Base-by-base conservation (phyloP, 1,140 invertebrate species). In the Drosophila sp. region DNA sequence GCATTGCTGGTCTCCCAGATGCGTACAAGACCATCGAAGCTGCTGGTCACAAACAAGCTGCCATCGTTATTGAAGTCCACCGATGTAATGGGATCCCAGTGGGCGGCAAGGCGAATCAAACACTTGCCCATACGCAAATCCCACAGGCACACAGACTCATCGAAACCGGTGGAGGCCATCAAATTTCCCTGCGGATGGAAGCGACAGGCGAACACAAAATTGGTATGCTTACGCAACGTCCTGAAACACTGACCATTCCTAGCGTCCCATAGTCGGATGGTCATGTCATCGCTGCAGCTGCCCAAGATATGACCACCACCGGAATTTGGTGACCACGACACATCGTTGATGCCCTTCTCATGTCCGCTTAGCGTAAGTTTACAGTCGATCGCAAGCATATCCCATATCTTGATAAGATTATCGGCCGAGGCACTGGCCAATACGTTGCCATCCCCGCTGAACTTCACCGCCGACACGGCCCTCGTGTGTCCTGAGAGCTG, bases 1-100 rank as follows among this genome's bases (percentile, higher is more conserved):
- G 65, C 54, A 41, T 61, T 80, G 25, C 66, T 44, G 0, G 84
- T 65, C 35, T 83, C 76, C 84, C 83, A 89, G 3, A 87, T 27
- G 32, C 83, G 84, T 8, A 87, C 73, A 1, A 87, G 65, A 0
- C 83, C 83, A 47, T 87, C 83, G 4, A 61, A 77, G 54, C 83
- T 89, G 27, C 79, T 70, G 7, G 84, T 87, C 2, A 77, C 76
- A 29, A 89, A 83, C 6, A 77, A 56, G 2, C 25, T 66, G 8
- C 84, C 83, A 4, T 77, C 66, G 0, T 70, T 67, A 30, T 83
- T 83, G 1, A 87, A 87, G 60, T 87, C 83, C 57, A 87, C 61
- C 0, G 76, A 77, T 5, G 64, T 69, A 2, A 83, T 67, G n/a
- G 72, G 84, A 70, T 89, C 83, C 23, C 29, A 47, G 50, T 87